Base-by-base conservation (phyloP, 2,888 invertebrate species). In the Conistra vaccinii region DNA sequence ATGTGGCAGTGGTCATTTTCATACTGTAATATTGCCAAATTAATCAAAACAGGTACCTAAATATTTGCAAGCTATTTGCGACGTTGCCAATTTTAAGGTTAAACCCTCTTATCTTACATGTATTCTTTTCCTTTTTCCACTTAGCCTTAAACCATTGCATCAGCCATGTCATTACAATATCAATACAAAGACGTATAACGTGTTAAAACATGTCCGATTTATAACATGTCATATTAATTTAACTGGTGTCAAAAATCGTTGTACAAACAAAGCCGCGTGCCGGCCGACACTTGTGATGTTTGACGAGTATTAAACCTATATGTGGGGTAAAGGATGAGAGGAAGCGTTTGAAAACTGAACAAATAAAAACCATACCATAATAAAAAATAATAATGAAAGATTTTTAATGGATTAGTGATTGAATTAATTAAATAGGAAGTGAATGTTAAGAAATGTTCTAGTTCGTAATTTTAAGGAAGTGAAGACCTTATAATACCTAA, bases 181-280 rank as follows among this genome's bases (percentile, higher is more conserved):
- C n/a, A 63, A 51, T 51, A 80, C 14, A 76, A 48, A 60, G 26
- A 67, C 17, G 55, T 55, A n/a, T 83, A 32, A 60, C 32, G 68
- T 69, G 53, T 62, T 66, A 29, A 53, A 61, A 45, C 61, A 68
- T 61, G 60, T 78, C 63, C 60, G 63, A 83, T 69, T 66, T 80
- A 69, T 85, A 76, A 66, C 81, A 73, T 65, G 80, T 84, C 82
- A 60, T 80, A 84, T 84, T 75, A 71, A 80, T 84, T 80, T 69
- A 72, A 72, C 84, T 48, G 71, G 62, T 84, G 80, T 68, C 89
- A 89, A 86, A 35, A 89, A 83, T 88, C 85, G 83, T 85, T 78
- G 74, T 67, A 82, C 85, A 87, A 88, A 90, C 73, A 74, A 62
- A 57, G 76, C 80, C 86, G 78, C 88, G 89, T 88, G 89, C 81